A percentile compares a stretch with the other conserved stretches of the same genome.
Conservation (phyloP, 2,113 vertebrate species). For the Rhinolophus sinicus region DNA sequence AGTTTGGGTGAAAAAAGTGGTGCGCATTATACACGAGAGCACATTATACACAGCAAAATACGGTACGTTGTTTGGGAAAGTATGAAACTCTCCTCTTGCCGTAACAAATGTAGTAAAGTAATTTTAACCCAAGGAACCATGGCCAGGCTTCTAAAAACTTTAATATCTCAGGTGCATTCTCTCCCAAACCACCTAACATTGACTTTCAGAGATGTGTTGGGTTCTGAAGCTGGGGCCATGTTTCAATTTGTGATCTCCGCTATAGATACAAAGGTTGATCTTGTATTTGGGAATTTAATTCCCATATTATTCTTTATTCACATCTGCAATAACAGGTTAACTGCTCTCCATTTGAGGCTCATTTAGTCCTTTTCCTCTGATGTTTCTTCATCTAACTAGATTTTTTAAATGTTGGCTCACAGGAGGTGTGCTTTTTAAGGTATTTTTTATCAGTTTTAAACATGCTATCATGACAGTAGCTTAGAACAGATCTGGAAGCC, state of each 20-base stretch:
- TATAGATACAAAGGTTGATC: not conserved
- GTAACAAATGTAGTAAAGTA: not conserved
- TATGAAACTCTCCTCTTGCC: not conserved
- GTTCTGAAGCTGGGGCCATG: not conserved
- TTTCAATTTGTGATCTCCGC: not conserved
- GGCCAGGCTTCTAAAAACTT: not conserved
- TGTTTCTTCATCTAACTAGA: not conserved
- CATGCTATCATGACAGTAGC: not conserved
- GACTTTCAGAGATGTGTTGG: not conserved
- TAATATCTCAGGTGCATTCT: not conserved
- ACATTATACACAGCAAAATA: too few relatives aligned
- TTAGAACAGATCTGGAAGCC: not conserved
- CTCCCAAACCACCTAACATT: not conserved
- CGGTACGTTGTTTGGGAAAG: not conserved
- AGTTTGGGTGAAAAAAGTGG: too few relatives aligned
- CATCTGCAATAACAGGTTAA: not conserved
- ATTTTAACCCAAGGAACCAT: not conserved
- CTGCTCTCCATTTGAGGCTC: not conserved
- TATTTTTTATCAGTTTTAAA: not conserved
- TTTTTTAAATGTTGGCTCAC: not conserved
- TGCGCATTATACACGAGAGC: too few relatives aligned
- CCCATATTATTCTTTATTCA: not conserved
- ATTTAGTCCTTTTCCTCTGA: not conserved
- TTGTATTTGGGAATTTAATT: not conserved
- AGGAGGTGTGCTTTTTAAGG: not conserved